These are phyloP conservation scores for Sinocyclocheilus grahami DNA, from an alignment of 2,113 vertebrate species.

Conservation along the genomic window DNA sequence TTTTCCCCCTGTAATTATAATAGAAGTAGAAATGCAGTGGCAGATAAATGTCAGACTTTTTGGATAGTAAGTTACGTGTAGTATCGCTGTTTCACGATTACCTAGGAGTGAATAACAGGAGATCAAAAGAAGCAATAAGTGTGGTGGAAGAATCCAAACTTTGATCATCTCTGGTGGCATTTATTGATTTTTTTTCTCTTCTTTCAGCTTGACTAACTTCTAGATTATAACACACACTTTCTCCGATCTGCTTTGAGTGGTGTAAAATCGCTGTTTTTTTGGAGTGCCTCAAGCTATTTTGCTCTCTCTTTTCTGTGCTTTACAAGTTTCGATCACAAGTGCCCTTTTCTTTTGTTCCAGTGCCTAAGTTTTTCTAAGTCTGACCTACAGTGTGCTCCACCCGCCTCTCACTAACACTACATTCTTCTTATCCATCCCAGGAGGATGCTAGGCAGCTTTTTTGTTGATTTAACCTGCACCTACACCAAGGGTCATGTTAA, in stretches of 20 bases:
- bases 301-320: slow-evolving; percentile 61
- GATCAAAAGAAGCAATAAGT: slow-evolving; percentile 48
- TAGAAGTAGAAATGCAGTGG: background rate
- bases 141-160: slow-evolving; percentile 39
- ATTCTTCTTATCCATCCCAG: slow-evolving; percentile 63
- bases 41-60: background rate
- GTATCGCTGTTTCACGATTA: background rate
- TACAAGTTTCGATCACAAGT: slow-evolving; percentile 62
- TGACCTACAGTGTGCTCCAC: slow-evolving; percentile 62
- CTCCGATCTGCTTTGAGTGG: slow-evolving; percentile 47
- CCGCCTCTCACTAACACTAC: slow-evolving; percentile 64
- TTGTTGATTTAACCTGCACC: slow-evolving; percentile 66
- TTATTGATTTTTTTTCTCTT: slow-evolving; percentile 45
- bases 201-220: slow-evolving; percentile 58
- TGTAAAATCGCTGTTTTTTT: slow-evolving; percentile 24
- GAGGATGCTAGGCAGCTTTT: slow-evolving; percentile 53
- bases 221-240: slow-evolving; percentile 40
- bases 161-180: slow-evolving; percentile 48
- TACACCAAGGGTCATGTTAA: slow-evolving; percentile 61
- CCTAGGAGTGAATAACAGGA: slow-evolving; percentile 26
- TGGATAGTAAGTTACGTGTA: background rate
- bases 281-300: slow-evolving; percentile 49
- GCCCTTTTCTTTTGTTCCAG: slow-evolving; percentile 71
- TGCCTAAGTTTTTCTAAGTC: slow-evolving; percentile 67
- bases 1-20: background rate